A percentile compares a stretch with the other conserved stretches of the same genome.
phyloP scores from a whole-genome alignment of 1,140 invertebrate species.

The Drosophila cardini region DNA sequence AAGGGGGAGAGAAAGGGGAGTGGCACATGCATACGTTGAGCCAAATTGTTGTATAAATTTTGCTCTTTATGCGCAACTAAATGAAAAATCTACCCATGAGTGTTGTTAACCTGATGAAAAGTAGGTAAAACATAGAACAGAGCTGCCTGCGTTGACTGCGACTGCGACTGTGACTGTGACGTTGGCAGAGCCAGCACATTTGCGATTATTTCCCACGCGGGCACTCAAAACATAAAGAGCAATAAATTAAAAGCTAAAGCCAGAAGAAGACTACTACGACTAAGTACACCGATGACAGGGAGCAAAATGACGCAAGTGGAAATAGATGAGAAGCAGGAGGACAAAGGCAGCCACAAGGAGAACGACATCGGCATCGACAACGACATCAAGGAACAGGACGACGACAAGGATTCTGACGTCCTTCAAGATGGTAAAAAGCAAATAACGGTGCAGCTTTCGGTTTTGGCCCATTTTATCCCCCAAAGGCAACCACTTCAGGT shows the following conservation, averaged over 20 bases:
- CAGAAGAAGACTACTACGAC: constrained; percentile 30
- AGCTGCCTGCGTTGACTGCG: constrained; percentile 26
- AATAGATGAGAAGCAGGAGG: constrained; percentile 2
- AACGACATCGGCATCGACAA: constrained; percentile 24
- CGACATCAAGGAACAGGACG: constrained; percentile 32
- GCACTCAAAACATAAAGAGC: constrained; percentile 82
- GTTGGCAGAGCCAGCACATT: constrained; percentile 63
- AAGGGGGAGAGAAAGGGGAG: not conserved
- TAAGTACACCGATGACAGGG: constrained; percentile 39
- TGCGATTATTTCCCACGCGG: constrained; percentile 83
- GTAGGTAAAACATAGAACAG: constrained; percentile 62
- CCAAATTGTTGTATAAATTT: constrained; percentile 72
- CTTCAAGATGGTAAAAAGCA: constrained; percentile 56
- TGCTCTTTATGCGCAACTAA: constrained; percentile 65
- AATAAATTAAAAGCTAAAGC: constrained; percentile 78
- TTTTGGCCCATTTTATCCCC: not conserved
- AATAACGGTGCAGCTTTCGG: constrained; percentile 32
- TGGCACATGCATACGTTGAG: not conserved
- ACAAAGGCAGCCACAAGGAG: not conserved
- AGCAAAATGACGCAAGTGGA: constrained; percentile 17
- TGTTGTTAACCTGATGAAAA: constrained; percentile 83
- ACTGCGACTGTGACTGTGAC: constrained; percentile 5
- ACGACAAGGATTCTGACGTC: constrained; percentile 22
- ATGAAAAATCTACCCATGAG: constrained; percentile 83
- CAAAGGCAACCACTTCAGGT: constrained; percentile 68